phyloP scores from a whole-genome alignment of 2,113 vertebrate genomes.

The Oophaga pumilio region DNA sequence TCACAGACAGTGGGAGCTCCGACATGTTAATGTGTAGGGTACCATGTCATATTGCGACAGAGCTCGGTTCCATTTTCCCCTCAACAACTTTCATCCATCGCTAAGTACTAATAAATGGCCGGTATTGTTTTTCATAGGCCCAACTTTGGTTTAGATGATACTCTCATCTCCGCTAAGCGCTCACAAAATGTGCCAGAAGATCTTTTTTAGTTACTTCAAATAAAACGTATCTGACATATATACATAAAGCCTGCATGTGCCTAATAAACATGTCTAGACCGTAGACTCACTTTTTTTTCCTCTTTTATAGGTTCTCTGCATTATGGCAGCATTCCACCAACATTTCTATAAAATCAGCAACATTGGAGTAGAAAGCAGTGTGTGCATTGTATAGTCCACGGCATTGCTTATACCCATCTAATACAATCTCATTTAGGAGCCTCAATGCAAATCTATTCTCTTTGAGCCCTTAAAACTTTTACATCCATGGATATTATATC shows the following conservation, averaged over 20 bases:
- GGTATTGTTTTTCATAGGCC: constrained; percentile 27
- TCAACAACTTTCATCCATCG: not conserved
- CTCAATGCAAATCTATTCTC: not conserved
- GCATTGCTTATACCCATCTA: constrained; percentile 32
- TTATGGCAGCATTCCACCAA: constrained; percentile 49
- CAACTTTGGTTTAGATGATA: constrained; percentile 21
- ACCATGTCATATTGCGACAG: not conserved
- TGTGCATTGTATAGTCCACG: constrained; percentile 38
- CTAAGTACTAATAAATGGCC: constrained; percentile 9
- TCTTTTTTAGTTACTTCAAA: constrained; percentile 43
- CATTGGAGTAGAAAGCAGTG: constrained; percentile 31
- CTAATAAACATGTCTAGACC: constrained; percentile 58
- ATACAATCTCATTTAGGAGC: constrained; percentile 8
- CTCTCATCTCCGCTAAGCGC: constrained; percentile 43
- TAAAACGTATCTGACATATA: constrained; percentile 54
- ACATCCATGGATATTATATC: not conserved
- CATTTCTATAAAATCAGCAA: constrained; percentile 57
- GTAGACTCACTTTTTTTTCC: constrained; percentile 46
- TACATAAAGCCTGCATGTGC: constrained; percentile 52
- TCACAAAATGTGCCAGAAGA: constrained; percentile 46
- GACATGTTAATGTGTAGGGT: not conserved
- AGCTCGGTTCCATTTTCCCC: not conserved
- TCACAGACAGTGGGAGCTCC: not conserved
- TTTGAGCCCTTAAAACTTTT: not conserved
- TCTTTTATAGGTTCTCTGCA: constrained; percentile 49